Evolutionary conservation across 2,888 invertebrate species (phyloP).

Genomic region (Coleophora flavipennella): DNA sequence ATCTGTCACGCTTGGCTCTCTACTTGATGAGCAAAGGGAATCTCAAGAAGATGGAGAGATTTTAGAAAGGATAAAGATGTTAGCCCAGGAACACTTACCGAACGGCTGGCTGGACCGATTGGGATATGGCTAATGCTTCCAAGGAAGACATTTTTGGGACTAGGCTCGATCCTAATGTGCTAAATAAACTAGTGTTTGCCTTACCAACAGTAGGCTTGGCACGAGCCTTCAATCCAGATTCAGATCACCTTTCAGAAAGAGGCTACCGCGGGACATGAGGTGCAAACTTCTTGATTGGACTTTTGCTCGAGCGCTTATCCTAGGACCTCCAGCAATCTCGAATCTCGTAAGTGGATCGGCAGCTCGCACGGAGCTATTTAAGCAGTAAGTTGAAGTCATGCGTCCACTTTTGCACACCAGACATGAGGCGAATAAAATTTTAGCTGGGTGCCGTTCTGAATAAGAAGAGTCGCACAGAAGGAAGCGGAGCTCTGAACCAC

Average conservation of each 20-base stretch:
- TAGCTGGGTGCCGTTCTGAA: neutral
- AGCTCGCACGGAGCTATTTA: neutral
- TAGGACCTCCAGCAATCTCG: neutral
- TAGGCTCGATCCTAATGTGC: neutral
- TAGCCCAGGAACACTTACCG: constrained; percentile 1
- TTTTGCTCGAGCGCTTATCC: constrained; percentile 1
- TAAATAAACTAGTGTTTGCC: constrained; percentile 1
- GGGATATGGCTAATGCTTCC: neutral
- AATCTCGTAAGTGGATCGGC: constrained; percentile 1
- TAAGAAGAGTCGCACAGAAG: neutral
- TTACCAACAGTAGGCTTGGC: neutral
- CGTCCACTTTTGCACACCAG: neutral
- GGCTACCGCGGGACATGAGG: neutral
- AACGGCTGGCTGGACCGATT: constrained; percentile 1
- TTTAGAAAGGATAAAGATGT: neutral
- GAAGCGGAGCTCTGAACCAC: neutral
- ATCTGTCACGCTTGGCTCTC: neutral
- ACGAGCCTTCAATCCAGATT: neutral
- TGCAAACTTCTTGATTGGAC: neutral
- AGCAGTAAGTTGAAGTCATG: too few species aligned
- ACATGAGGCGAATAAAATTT: neutral
- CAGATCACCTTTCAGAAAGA: neutral
- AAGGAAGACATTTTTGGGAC: neutral
- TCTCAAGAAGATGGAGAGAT: neutral
- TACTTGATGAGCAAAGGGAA: neutral